A percentile compares a stretch with the other conserved stretches of the same genome.
These are phyloP conservation scores for Planococcus citri DNA, from an alignment of 1,140 invertebrate genomes.

Conservation along the genomic window DNA sequence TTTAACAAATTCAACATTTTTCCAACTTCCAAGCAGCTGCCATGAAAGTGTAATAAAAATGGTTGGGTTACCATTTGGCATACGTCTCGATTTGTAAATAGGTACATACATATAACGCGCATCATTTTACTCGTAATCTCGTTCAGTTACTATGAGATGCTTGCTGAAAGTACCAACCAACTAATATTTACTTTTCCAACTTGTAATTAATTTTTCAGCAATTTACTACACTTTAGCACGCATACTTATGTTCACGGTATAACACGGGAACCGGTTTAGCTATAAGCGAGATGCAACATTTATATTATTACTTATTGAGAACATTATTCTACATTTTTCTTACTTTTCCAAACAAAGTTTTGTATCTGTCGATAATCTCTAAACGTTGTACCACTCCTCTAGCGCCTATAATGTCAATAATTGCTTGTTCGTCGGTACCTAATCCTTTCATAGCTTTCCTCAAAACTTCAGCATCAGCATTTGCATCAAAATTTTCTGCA, in stretches of 20 bases:
- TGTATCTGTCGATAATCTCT: conserved; percentile 80
- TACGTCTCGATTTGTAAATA: neutral
- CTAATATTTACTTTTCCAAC: neutral
- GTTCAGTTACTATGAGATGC: no score
- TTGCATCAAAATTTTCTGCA: conserved; percentile 72
- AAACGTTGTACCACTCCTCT: conserved; percentile 78
- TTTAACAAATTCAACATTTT: neutral
- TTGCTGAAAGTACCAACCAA: no score
- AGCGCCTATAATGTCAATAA: conserved; percentile 78
- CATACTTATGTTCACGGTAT: neutral
- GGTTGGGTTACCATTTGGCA: neutral
- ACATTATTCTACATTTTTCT: neutral
- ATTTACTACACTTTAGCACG: neutral
- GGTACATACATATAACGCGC: no score
- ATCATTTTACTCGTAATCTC: no score
- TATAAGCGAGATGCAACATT: neutral
- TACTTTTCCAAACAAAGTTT: conserved; percentile 82
- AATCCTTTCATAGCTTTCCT: conserved; percentile 90
- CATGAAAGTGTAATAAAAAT: neutral
- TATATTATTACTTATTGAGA: no score
- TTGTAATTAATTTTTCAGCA: neutral
- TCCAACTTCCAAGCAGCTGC: neutral
- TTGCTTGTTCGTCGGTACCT: conserved; percentile 80
- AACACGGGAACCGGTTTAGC: neutral
- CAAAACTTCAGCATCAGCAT: conserved; percentile 71